These are phyloP conservation scores for Troides aeacus DNA, from an alignment of 2,888 invertebrate species.

Conservation along the genomic window DNA sequence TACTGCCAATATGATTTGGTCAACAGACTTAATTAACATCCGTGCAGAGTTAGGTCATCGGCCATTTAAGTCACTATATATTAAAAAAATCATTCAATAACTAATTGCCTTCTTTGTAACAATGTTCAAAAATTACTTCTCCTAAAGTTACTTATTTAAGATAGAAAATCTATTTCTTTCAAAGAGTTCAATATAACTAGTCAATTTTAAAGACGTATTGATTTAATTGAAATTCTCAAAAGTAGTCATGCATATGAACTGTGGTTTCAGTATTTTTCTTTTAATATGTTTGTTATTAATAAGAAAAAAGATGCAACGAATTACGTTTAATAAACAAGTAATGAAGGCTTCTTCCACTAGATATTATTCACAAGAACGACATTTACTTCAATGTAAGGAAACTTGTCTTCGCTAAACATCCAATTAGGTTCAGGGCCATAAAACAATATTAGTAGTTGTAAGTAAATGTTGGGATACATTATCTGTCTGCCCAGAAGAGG, in stretches of 20 bases:
- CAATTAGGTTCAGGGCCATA: slow-evolving; percentile 26
- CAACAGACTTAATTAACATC: slow-evolving; percentile 12
- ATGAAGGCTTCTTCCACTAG: background rate
- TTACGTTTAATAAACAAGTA: background rate
- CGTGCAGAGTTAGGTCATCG: too few relatives aligned
- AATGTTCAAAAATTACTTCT: background rate
- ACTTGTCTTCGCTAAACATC: slow-evolving; percentile 14
- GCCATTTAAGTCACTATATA: too few relatives aligned
- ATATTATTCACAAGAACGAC: slow-evolving; percentile 12
- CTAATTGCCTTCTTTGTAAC: background rate
- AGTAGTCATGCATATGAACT: too few relatives aligned
- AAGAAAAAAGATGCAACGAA: background rate
- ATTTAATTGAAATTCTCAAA: background rate
- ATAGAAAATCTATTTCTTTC: background rate
- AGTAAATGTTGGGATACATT: slow-evolving; percentile 16
- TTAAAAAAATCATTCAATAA: background rate
- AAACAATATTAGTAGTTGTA: slow-evolving; percentile 26
- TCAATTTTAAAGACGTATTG: background rate
- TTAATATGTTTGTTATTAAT: background rate
- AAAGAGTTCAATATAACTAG: background rate
- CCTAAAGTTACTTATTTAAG: too few relatives aligned
- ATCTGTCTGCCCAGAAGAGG: slow-evolving; percentile 5
- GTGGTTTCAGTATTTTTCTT: background rate
- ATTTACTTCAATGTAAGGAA: slow-evolving; percentile 12
- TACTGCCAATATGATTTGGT: slow-evolving; percentile 1